Evolutionary conservation across 2,797 vertebrate species (phyloP).

Genomic region (Typhlichthys subterraneus): DNA sequence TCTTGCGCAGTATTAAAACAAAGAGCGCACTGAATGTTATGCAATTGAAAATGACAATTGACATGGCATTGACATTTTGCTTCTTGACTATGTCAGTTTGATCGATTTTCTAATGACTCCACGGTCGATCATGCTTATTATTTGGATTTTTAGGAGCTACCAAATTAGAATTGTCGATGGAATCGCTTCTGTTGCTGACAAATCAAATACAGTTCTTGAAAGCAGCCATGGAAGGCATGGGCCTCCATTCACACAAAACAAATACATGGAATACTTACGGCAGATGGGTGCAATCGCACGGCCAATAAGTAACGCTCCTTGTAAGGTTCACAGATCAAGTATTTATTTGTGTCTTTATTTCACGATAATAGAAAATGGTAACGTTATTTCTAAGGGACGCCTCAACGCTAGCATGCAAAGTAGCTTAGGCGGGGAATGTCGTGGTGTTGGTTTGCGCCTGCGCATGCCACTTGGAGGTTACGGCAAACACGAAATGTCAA

Average conservation of each 20-base stretch:
- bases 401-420: conserved; percentile 17
- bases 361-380: background rate
- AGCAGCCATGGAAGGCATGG: conserved; percentile 34
- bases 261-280: conserved; percentile 59
- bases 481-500: conserved; percentile 44
- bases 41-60: background rate
- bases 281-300: conserved; percentile 10
- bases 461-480: conserved; percentile 26
- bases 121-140: too few relatives aligned
- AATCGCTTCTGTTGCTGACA: conserved; percentile 56
- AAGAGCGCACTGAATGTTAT: background rate
- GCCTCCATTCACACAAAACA: conserved; percentile 75
- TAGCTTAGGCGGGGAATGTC: conserved; percentile 73
- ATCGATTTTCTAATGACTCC: too few relatives aligned
- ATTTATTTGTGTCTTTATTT: conserved; percentile 1
- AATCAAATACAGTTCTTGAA: conserved; percentile 15
- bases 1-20: background rate
- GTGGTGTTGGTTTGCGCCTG: conserved; percentile 64
- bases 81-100: too few relatives aligned
- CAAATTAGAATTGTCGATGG: too few relatives aligned
- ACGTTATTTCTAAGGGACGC: background rate
- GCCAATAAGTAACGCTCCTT: conserved; percentile 11
- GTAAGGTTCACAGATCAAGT: background rate
- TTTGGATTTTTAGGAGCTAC: too few relatives aligned
- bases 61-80: background rate